These are phyloP conservation scores for Drosophila saltans DNA, from an alignment of 1,140 invertebrate genomes.

Conservation along the genomic window DNA sequence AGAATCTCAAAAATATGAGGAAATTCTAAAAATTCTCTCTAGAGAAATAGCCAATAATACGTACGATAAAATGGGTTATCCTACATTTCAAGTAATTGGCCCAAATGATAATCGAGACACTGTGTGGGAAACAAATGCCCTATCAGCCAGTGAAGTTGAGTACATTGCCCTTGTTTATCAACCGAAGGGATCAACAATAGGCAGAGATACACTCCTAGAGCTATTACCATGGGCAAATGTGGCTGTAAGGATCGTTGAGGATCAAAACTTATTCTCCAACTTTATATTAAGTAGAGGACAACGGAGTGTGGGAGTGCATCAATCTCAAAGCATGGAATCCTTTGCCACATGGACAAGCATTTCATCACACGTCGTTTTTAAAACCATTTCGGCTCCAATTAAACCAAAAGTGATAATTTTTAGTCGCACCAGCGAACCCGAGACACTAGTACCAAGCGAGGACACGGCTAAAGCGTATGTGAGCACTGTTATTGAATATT, in stretches of 20 bases:
- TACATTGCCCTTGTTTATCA: constrained; percentile 45
- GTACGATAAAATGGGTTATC: background rate
- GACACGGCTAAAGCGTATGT: constrained; percentile 30
- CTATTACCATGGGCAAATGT: constrained; percentile 21
- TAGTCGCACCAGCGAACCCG: background rate
- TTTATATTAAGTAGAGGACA: constrained; percentile 25
- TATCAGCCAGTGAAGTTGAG: background rate
- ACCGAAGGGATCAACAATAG: constrained; percentile 37
- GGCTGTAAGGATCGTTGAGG: constrained; percentile 7
- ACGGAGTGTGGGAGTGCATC: background rate
- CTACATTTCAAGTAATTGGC: constrained; percentile 28
- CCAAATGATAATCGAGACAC: background rate
- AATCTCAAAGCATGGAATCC: no score
- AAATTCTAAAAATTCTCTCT: constrained; percentile 23
- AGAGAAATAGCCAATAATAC: constrained; percentile 27
- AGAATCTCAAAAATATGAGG: constrained; percentile 4
- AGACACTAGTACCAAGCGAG: background rate
- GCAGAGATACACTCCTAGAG: constrained; percentile 47
- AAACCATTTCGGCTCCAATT: background rate
- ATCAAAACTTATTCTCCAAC: constrained; percentile 13
- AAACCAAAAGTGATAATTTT: constrained; percentile 28
- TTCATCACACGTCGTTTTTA: no score
- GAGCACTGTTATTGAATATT: constrained; percentile 17
- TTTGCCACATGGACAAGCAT: no score
- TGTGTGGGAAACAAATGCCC: background rate